Base-by-base conservation (phyloP, 2,797 vertebrate genomes). In the Linurgus olivaceus region DNA sequence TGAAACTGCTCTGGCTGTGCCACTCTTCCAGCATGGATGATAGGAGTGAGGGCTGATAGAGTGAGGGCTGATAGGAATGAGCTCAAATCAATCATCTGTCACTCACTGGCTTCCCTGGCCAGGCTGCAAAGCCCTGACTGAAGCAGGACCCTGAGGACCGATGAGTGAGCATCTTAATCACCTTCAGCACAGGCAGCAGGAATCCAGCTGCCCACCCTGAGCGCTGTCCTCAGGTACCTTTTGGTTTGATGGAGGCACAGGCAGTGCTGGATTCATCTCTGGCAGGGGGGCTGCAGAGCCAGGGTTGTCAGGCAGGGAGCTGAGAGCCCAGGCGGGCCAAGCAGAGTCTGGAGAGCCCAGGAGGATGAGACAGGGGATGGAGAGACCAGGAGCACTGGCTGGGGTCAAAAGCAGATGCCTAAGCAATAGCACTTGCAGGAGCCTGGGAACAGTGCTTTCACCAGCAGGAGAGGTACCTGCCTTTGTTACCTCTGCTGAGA, bases 211-310 rank as follows among this genome's bases (percentile, higher is more conserved):
- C 82, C 57, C 63, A 3, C 70, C 65, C 77, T 31, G 11, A 0
- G 1, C 1, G 5, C 2, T 0, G 4, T 54, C 72, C 76, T 80
- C 55, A 10, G 77, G 31, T 38, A 2, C 38, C n/a, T 76, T 61
- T 48, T 28, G 29, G 42, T 77, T n/a, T 13, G 57, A 21, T 25
- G 52, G 38, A 76, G 45, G 21, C 45, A 15, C 47, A 16, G 44
- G 10, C 74, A 51, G 54, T 6, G 16, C 67, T 31, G 63, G 50
- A 40, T 55, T 65, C 17, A 29, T 11, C 70, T 33, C 74, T 3
- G 8, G 25, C 45, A 16, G 0, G 0, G 4, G 4, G 17, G 10
- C 57, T 57, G 38, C 45, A 90, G 29, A 58, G 65, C 11, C 5
- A 7, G 20, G 40, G 26, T 2, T 28, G 33, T n/a, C 59, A 66